Evolutionary conservation across 2,888 invertebrate genomes (phyloP), one percentile per base, ranked within the genome.

Genomic region (Euproctis similis): DNA sequence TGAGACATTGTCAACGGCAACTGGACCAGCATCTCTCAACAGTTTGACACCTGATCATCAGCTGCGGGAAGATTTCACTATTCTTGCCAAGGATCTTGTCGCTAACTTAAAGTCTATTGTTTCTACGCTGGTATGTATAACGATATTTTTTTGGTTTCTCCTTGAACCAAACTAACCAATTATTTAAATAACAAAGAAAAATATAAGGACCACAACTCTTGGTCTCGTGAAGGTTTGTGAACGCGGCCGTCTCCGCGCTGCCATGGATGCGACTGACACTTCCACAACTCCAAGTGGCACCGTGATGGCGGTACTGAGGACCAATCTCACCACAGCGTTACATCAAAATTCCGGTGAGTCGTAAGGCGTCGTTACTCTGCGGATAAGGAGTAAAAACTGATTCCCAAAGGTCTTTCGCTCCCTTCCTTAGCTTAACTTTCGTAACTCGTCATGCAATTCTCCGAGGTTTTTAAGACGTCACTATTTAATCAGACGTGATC

Each of bases 331-430:
- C 37, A 86, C 91, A 42, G 90, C 91, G 0, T 62, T 92, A 34
- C 90, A 92, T 40, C 93, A 93, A 73, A 93, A 93, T 73, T 87
- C 87, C 36, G 85, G 85, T 85, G 58, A 69, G 77, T 46, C 32
- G 26, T n/a, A n/a, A n/a, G n/a, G n/a, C n/a, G n/a, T n/a, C n/a
- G n/a, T n/a, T n/a, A n/a, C n/a, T n/a, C n/a, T n/a, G n/a, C n/a
- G n/a, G n/a, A n/a, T n/a, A n/a, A n/a, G n/a, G n/a, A n/a, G n/a
- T n/a, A n/a, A n/a, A n/a, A n/a, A n/a, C n/a, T n/a, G n/a, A n/a
- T n/a, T n/a, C n/a, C n/a, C n/a, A n/a, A n/a, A n/a, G n/a, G n/a
- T n/a, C n/a, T n/a, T n/a, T n/a, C n/a, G n/a, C n/a, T n/a, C n/a
- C n/a, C n/a, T n/a, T n/a, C n/a, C n/a, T n/a, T n/a, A n/a, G n/a